Percentiles rank a stretch among this genome's conserved stretches.
phyloP scores from a whole-genome alignment of 2,113 vertebrate species.

The Etheostoma spectabile region DNA sequence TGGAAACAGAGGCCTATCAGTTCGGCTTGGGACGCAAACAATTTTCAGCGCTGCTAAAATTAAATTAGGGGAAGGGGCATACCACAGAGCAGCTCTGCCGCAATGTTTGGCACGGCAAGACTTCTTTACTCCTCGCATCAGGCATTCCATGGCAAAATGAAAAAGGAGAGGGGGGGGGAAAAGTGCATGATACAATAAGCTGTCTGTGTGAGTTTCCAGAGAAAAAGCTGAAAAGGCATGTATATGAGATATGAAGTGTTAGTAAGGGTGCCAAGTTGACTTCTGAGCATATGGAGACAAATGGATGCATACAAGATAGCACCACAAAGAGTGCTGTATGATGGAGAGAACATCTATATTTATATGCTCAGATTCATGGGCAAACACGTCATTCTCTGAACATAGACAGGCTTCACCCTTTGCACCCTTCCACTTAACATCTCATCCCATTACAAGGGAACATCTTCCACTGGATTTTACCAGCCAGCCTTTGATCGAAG shows the following conservation, averaged over 20 bases:
- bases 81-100: conserved; percentile 55
- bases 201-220: conserved; percentile 71
- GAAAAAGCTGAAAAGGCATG: conserved; percentile 53
- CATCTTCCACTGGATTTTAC: neutral
- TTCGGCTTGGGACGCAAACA: conserved; percentile 67
- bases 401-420: conserved; percentile 28
- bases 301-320: conserved; percentile 32
- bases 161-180: conserved; percentile 47
- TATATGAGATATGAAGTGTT: conserved; percentile 55
- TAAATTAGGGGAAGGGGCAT: conserved; percentile 77
- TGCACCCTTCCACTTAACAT: conserved; percentile 43
- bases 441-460: neutral
- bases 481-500: conserved; percentile 27
- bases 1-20: conserved; percentile 79
- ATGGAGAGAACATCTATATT: conserved; percentile 27
- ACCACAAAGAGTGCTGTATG: conserved; percentile 67
- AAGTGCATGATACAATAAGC: conserved; percentile 71
- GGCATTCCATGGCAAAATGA: conserved; percentile 71
- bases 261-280: conserved; percentile 58
- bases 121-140: conserved; percentile 72
- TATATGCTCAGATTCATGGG: conserved; percentile 2
- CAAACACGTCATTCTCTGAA: conserved; percentile 32
- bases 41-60: conserved; percentile 80
- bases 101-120: conserved; percentile 57
- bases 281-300: conserved; percentile 58